A percentile compares a stretch with the other conserved stretches of the same genome.
phyloP scores from a whole-genome alignment of 2,888 invertebrate genomes.

The Gymnocheta viridis region DNA sequence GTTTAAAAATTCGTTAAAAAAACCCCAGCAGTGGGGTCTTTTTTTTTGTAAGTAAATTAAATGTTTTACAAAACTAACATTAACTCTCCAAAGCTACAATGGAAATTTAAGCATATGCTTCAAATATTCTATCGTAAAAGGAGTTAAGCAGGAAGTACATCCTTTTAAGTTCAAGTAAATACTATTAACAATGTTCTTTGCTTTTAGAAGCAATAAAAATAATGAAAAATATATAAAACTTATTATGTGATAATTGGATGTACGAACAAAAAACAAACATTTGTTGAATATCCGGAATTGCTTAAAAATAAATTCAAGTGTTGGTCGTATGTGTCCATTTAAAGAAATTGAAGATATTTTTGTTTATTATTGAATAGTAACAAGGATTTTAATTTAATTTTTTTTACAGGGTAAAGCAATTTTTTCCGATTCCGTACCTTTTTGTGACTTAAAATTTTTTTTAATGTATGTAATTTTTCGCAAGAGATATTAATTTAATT shows the following conservation, averaged over 20 bases:
- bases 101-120: constrained; percentile 35
- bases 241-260: constrained; percentile 14
- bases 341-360: not conserved
- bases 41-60: constrained; percentile 56
- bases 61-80: constrained; percentile 53
- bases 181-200: not conserved
- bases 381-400: too few species aligned
- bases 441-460: too few species aligned
- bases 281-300: not conserved
- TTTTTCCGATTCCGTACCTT: too few species aligned
- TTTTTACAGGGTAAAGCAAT: too few species aligned
- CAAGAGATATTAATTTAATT: too few species aligned
- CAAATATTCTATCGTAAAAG: not conserved
- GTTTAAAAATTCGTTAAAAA: constrained; percentile 17
- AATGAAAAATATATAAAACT: not conserved
- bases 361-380: too few species aligned
- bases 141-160: not conserved
- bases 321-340: not conserved
- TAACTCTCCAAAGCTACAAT: constrained; percentile 40
- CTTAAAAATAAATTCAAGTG: not conserved
- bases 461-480: too few species aligned
- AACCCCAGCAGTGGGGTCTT: not conserved
- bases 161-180: not conserved
- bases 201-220: not conserved
- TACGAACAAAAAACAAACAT: not conserved